Base-by-base conservation (phyloP, 2,888 invertebrate species). In the Heliconius aoede region DNA sequence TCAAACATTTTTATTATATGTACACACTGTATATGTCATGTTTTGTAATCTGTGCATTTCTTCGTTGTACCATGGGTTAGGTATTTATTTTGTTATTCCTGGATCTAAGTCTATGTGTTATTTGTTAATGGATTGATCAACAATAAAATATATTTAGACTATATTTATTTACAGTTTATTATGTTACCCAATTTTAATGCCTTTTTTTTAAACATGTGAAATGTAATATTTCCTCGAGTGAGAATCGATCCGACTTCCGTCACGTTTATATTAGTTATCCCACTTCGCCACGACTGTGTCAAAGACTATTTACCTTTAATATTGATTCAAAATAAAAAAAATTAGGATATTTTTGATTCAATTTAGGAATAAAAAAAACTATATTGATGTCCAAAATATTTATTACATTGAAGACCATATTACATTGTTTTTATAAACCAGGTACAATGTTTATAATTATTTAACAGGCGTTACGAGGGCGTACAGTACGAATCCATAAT, bases 1-100 rank as follows among this genome's bases (percentile, higher is more conserved):
- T 36, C 60, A 32, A 26, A 36, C 60, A 72, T 72, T 58, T 46
- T 60, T 24, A 24, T 51, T 69, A 28, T 51, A 32, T 71, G 15
- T 58, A 55, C 69, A 55, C 69, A 69, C 69, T 72, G 72, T 83
- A 83, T 82, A 84, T 81, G 83, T 82, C 80, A 81, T 84, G 83
- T 84, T 55, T 82, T 83, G 82, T 83, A 83, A 84, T 84, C 82
- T 83, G 81, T 89, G 89, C 89, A 89, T 90, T 89, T 89, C 85
- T 86, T 88, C 80, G 85, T 86, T 89, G 88, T 90, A 91, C 90
- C 88, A 83, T 88, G 93, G 91, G 91, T 90, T 88, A 91, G 93
- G 93, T 94, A 93, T 94, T 94, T 94, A 93, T 94, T 92, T 92
- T 92, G 92, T 94, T 94, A 86, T 89, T 87, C 87, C 90, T 91